Evolutionary conservation across 2,797 vertebrate genomes (phyloP).

Genomic region (Spondyliosoma cantharus): DNA sequence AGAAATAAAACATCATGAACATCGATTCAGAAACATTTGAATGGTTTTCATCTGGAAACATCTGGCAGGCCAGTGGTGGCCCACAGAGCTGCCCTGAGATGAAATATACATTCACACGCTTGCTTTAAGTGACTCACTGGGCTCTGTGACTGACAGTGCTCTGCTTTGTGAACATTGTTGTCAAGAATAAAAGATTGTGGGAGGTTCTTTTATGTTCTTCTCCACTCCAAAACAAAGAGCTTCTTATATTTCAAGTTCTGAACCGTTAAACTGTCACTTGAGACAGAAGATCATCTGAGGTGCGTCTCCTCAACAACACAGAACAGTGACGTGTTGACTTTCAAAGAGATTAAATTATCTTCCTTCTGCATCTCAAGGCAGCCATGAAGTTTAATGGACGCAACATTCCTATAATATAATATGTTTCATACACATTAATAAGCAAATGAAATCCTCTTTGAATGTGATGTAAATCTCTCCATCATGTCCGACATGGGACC

Average conservation of each 20-base stretch:
- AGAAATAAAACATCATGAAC: neutral
- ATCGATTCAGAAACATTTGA: no score
- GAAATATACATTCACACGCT: no score
- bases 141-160: slow-evolving; percentile 26
- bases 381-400: slow-evolving; percentile 32
- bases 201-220: slow-evolving; percentile 34
- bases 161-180: slow-evolving; percentile 28
- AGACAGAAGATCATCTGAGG: neutral
- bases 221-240: slow-evolving; percentile 13
- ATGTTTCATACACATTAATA: slow-evolving; percentile 27
- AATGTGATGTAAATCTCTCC: neutral
- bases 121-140: no score
- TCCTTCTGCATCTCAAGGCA: slow-evolving; percentile 27
- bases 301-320: neutral
- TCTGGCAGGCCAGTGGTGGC: no score
- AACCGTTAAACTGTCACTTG: slow-evolving; percentile 4
- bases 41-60: no score
- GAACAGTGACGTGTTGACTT: neutral
- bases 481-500: neutral
- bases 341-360: slow-evolving; percentile 24
- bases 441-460: neutral
- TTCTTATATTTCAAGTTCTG: slow-evolving; percentile 20
- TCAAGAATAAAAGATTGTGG: slow-evolving; percentile 7
- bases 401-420: neutral
- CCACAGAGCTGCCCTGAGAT: no score